Base-by-base conservation (phyloP, 2,888 invertebrate genomes). In the Fragum sueziense region DNA sequence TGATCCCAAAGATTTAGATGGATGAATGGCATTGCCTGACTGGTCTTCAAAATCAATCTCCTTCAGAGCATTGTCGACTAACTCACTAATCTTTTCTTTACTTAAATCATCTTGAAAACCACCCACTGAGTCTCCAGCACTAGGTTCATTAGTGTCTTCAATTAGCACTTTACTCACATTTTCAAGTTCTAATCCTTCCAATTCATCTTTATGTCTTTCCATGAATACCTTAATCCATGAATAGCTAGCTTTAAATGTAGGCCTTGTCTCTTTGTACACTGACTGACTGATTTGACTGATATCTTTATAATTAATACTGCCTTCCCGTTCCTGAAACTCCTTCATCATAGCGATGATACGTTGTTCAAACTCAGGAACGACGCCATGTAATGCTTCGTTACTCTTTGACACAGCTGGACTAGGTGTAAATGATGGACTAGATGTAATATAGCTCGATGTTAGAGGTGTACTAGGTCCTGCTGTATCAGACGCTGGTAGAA, bases 261-360 rank as follows among this genome's bases (percentile, higher is more conserved):
- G 79, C 41, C 84, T 73, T 22, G 80, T 84, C 57, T 84, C 84
- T 57, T 80, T 80, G 54, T 84, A 84, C 20, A 80, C 70, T 7
- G 76, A 70, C 27, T 79, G 80, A 61, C 78, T 79, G 14, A 84
- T 84, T 33, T 71, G 67, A 51, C 80, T 80, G 20, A 84, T 84
- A 41, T 84, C 84, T 73, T 76, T 74, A 47, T 84, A 84, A 62
- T 73, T 80, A 27, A 84, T 76, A 79, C 84, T 84, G 33, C 84
- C 84, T 69, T 84, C 84, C 11, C 71, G 29, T 25, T n/a, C 22
- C 34, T 84, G 78, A n/a, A 72, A 51, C 51, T 79, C 76, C 31
- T 74, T 70, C 14, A 84, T 80, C 51, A 68, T 41, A 51, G 72
- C 54, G 9, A 84, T 70, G 31, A 84, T 84, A 17, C 54, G 52